Conservation (phyloP, 2,888 invertebrate genomes). For the Agonopterix arenella region DNA sequence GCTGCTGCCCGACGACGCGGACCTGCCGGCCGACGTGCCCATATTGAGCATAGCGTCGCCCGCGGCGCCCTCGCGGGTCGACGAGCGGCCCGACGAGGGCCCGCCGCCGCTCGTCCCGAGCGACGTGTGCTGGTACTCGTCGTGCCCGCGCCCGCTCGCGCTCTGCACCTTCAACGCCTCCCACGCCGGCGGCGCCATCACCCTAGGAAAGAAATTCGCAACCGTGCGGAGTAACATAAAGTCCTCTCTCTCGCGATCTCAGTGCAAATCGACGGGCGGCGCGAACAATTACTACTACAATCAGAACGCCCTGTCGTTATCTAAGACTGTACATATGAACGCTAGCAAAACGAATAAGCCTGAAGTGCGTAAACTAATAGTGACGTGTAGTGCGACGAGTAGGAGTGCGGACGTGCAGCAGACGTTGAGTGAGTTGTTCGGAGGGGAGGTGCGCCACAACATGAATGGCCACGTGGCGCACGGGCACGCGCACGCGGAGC, state of each 20-base stretch:
- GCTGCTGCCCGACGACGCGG: constrained; percentile 49
- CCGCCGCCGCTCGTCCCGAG: constrained; percentile 44
- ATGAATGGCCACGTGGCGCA: constrained; percentile 47
- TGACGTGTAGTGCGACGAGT: constrained; percentile 57
- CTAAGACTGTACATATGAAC: constrained; percentile 64
- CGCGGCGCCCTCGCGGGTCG: constrained; percentile 20
- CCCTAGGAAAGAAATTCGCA: constrained; percentile 69
- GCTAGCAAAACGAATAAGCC: constrained; percentile 62
- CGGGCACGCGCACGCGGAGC: constrained; percentile 15
- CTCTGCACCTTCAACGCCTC: constrained; percentile 75
- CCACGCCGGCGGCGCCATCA: constrained; percentile 74
- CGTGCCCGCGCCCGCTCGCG: constrained; percentile 78
- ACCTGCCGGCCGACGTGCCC: constrained; percentile 32
- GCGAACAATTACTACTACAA: constrained; percentile 55
- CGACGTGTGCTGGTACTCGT: constrained; percentile 68
- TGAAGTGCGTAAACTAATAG: constrained; percentile 68
- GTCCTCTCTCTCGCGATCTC: constrained; percentile 56
- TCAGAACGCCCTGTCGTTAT: constrained; percentile 50
- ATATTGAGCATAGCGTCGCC: constrained; percentile 31
- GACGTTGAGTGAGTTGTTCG: constrained; percentile 53
- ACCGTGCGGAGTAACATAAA: constrained; percentile 69
- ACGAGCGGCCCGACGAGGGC: constrained; percentile 31
- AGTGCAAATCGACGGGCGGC: constrained; percentile 46
- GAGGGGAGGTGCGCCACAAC: constrained; percentile 36
- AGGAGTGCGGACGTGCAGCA: constrained; percentile 37